Conservation (phyloP, 2,888 invertebrate genomes). For the Junonia oenone region DNA sequence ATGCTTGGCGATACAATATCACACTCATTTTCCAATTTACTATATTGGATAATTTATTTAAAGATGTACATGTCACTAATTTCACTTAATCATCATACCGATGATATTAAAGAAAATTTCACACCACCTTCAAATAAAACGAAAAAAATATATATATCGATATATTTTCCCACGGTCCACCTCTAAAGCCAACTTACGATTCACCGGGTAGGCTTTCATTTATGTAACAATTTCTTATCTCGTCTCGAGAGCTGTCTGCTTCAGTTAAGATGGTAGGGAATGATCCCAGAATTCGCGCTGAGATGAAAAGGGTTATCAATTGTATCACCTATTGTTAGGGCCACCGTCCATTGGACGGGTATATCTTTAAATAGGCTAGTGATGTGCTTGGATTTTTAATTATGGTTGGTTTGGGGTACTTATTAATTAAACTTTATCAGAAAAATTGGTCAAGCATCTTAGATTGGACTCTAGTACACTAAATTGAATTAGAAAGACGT, state of each 20-base stretch:
- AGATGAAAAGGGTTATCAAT: slow-evolving; percentile 13
- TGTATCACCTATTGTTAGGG: slow-evolving; percentile 11
- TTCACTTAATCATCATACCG: too few relatives aligned
- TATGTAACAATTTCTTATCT: slow-evolving; percentile 59
- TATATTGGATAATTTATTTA: too few relatives aligned
- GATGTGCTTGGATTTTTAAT: not conserved
- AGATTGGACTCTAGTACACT: too few relatives aligned
- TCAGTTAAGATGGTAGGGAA: slow-evolving; percentile 26
- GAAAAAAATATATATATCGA: not conserved
- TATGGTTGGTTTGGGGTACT: too few relatives aligned
- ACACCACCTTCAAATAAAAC: too few relatives aligned
- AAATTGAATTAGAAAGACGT: too few relatives aligned
- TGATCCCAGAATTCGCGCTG: slow-evolving; percentile 29
- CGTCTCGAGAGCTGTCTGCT: slow-evolving; percentile 38
- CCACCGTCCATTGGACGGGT: not conserved
- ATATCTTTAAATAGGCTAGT: not conserved
- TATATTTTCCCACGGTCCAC: not conserved
- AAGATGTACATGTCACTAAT: too few relatives aligned
- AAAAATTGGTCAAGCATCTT: too few relatives aligned
- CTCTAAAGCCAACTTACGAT: slow-evolving; percentile 16
- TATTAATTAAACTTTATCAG: too few relatives aligned
- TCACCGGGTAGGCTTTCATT: slow-evolving; percentile 46
- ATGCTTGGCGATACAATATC: too few relatives aligned
- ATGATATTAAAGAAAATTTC: too few relatives aligned
- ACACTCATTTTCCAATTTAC: too few relatives aligned